Percentiles rank a stretch among this genome's conserved stretches.
phyloP scores from a whole-genome alignment of 2,888 invertebrate genomes.

The Teleogryllus oceanicus region DNA sequence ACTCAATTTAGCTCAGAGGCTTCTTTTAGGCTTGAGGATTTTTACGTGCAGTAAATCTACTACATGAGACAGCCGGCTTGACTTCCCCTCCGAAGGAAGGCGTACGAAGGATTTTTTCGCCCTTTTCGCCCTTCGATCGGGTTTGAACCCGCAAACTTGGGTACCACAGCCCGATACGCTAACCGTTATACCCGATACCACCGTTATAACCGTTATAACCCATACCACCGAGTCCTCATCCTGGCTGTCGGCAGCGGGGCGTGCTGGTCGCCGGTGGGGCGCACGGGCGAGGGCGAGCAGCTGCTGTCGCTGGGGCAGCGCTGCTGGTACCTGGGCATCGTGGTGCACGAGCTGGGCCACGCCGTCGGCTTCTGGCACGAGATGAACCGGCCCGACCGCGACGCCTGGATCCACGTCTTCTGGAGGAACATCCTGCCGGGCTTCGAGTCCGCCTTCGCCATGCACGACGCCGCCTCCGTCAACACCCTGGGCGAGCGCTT shows the following conservation, averaged over 20 bases:
- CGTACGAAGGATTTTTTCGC: too few relatives aligned
- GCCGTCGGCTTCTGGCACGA: conserved; percentile 52
- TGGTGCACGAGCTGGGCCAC: conserved; percentile 52
- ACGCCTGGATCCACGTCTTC: conserved; percentile 46
- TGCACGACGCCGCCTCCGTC: conserved; percentile 37
- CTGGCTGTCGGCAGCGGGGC: conserved; percentile 40
- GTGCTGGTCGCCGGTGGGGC: conserved; percentile 47
- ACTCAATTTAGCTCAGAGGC: too few relatives aligned
- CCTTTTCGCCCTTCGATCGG: too few relatives aligned
- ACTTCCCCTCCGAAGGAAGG: too few relatives aligned
- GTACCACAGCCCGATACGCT: too few relatives aligned
- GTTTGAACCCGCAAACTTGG: too few relatives aligned
- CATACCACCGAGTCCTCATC: too few relatives aligned
- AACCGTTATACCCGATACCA: too few relatives aligned
- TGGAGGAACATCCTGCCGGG: conserved; percentile 46
- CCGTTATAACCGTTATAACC: too few relatives aligned
- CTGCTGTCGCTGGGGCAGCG: conserved; percentile 48
- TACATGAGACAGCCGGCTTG: too few relatives aligned
- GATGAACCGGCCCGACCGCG: conserved; percentile 50
- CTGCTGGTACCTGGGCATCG: conserved; percentile 49
- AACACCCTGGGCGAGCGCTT: conserved; percentile 43
- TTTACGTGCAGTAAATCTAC: too few relatives aligned
- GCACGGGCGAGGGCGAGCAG: conserved; percentile 51
- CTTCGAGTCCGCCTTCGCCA: conserved; percentile 40
- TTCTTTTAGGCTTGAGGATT: too few relatives aligned